Base-by-base conservation (phyloP, 1,140 invertebrate genomes). In the Drosophila pandora region DNA sequence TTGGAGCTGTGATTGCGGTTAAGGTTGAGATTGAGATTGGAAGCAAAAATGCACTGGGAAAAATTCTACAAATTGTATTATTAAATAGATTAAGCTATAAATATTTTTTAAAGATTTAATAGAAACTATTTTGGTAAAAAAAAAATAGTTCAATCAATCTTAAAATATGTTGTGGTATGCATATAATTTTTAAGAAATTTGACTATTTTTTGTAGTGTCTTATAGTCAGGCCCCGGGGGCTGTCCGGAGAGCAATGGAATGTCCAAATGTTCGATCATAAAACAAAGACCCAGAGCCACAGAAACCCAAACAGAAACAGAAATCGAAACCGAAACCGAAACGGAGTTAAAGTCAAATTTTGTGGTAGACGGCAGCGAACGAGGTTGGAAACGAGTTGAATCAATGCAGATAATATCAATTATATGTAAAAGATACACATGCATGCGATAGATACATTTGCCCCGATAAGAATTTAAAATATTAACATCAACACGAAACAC, bases 371-470 rank as follows among this genome's bases (percentile, higher is more conserved):
- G 13, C 59, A 47, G 12, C 7, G 57, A 55, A 75, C 45, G 77
- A 57, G 32, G 47, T 41, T 52, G 49, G 67, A 64, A 83, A 77
- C 73, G 60, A 81, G 55, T 85, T 74, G 60, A 87, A 87, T 87
- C 82, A 85, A 85, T 85, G 82, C 78, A 85, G 82, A 85, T 85
- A 85, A 87, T 85, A 85, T 85, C 82, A 85, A 85, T 85, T 85
- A 85, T 85, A 88, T 85, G 82, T 85, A 85, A 87, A 78, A 87
- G 82, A 85, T 87, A 85, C 78, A 82, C 74, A 87, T 63, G 70
- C 78, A 87, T 67, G 69, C 67, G 78, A 82, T 85, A 85, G 82
- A 85, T 85, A 87, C 82, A 76, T 65, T 75, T 71, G 64, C 37
- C 58, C 69, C 59, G 82, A 85, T 85, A 85, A 85, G 82, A 74